Evolutionary conservation across 2,797 vertebrate genomes (phyloP).

Genomic region (Gallirallus australis): DNA sequence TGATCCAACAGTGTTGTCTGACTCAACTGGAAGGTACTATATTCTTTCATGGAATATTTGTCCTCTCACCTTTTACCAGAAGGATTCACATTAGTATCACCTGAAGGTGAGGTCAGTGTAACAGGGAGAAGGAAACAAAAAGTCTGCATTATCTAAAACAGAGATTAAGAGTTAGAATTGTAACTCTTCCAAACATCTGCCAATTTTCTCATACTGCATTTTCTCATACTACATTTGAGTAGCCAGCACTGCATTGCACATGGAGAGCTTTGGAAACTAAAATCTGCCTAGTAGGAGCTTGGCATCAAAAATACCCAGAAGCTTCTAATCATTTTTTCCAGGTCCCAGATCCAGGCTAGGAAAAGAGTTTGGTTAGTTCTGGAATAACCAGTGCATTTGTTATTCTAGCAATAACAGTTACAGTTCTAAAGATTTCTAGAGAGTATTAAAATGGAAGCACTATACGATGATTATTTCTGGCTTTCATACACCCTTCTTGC

Average conservation of each 20-base stretch:
- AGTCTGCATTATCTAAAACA: not conserved
- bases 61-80: not conserved
- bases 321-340: not conserved
- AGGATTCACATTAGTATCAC: not conserved
- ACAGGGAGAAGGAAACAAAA: not conserved
- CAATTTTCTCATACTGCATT: not conserved
- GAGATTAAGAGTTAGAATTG: not conserved
- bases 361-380: not conserved
- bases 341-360: not conserved
- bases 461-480: not conserved
- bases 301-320: not conserved
- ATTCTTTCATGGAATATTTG: not conserved
- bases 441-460: not conserved
- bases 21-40: rapidly evolving
- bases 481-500: not conserved
- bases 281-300: not conserved
- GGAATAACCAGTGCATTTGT: not conserved
- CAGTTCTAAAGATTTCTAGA: not conserved
- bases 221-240: not conserved
- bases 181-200: not conserved
- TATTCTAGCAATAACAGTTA: not conserved
- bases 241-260: not conserved
- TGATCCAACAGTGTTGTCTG: not conserved
- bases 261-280: not conserved
- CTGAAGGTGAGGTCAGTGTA: not conserved